These are phyloP conservation scores for Eulacestoma nigropectus DNA, from an alignment of 2,113 vertebrate species.

Conservation along the genomic window DNA sequence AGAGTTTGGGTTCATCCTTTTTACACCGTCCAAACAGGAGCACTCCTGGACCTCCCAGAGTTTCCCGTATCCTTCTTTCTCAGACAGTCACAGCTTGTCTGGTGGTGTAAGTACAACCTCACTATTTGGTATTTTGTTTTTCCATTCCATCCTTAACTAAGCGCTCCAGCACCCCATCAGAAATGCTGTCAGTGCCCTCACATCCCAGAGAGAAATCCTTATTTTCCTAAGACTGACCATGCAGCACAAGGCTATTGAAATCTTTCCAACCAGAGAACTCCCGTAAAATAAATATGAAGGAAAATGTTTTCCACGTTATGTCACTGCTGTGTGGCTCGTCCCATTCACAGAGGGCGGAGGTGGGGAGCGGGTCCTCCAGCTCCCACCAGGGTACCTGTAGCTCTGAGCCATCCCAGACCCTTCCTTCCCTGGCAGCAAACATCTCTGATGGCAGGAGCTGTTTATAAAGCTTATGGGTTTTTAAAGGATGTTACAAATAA, in stretches of 20 bases:
- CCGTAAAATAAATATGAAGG: neutral
- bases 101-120: neutral
- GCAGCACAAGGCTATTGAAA: neutral
- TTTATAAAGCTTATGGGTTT: neutral
- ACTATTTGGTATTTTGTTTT: neutral
- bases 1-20: neutral
- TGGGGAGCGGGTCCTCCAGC: neutral
- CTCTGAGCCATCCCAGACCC: neutral
- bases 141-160: neutral
- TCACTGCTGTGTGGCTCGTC: neutral
- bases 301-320: slow-evolving; percentile 12
- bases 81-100: neutral
- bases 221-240: neutral
- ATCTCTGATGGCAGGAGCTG: neutral
- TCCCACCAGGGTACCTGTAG: neutral
- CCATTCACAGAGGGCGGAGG: fast-evolving
- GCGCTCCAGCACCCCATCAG: neutral
- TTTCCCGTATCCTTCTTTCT: neutral
- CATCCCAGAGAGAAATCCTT: neutral
- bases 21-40: neutral
- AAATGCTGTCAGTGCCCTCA: neutral
- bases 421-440: neutral
- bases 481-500: neutral
- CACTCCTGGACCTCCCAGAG: neutral
- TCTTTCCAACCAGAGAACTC: neutral